phyloP scores from a whole-genome alignment of 2,113 vertebrate species.

The Bubo bubo region DNA sequence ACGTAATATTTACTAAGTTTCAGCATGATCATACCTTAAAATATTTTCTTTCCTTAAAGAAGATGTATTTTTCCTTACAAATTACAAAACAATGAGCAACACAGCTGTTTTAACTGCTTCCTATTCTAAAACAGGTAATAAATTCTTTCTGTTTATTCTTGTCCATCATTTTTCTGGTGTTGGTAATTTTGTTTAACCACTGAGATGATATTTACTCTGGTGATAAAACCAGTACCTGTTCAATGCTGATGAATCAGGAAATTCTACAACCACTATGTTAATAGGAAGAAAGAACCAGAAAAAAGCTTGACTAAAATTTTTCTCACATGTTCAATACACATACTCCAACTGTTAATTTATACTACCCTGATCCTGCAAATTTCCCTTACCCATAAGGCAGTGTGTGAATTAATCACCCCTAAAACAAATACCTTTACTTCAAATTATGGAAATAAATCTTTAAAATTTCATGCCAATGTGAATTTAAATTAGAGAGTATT shows the following conservation, averaged over 20 bases:
- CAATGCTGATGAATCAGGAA: neutral
- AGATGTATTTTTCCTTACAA: neutral
- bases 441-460: slow-evolving; percentile 53
- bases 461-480: slow-evolving; percentile 8
- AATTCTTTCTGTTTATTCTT: neutral
- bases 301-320: neutral
- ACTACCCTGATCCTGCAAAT: neutral
- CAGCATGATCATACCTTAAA: neutral
- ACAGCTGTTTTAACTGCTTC: neutral
- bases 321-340: neutral
- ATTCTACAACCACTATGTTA: neutral
- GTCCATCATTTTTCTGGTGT: neutral
- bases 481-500: slow-evolving; percentile 40
- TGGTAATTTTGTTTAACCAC: neutral
- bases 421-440: slow-evolving; percentile 51
- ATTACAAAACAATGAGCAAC: neutral
- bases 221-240: neutral
- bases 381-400: slow-evolving; percentile 30
- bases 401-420: slow-evolving; percentile 6
- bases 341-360: neutral
- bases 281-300: neutral
- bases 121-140: neutral
- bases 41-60: neutral
- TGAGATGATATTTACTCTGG: neutral
- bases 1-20: neutral